A percentile compares a stretch with the other conserved stretches of the same genome.
These are phyloP conservation scores for Sycobia sp. DNA, from an alignment of 1,140 invertebrate species.

Conservation along the genomic window DNA sequence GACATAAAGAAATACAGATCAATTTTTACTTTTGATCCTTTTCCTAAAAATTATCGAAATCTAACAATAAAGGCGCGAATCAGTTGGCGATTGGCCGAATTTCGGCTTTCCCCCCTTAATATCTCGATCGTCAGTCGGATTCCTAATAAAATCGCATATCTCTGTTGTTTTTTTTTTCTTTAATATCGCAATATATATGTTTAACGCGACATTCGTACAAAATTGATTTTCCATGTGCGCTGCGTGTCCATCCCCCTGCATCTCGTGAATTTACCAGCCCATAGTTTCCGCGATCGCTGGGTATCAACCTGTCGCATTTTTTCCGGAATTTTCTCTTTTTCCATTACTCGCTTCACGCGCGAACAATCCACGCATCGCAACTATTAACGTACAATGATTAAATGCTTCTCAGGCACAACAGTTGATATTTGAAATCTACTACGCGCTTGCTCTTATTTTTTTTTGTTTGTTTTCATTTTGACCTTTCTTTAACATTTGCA, in stretches of 20 bases:
- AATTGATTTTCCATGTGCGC: slow-evolving; percentile 13
- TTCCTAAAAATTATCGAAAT: too few relatives aligned
- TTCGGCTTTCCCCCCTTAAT: not conserved
- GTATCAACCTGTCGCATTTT: not conserved
- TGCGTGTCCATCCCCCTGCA: not conserved
- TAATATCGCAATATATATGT: slow-evolving; percentile 15
- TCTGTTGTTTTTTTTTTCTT: too few relatives aligned
- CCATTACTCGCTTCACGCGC: not conserved
- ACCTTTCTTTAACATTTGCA: too few relatives aligned
- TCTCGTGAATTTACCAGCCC: not conserved
- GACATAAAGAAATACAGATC: too few relatives aligned
- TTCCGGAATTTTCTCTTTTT: not conserved
- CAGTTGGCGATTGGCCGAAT: not conserved
- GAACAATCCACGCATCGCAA: slow-evolving; percentile 1
- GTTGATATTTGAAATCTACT: slow-evolving; percentile 13
- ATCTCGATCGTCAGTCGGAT: too few relatives aligned
- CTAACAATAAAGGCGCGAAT: too few relatives aligned
- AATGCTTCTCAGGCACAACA: slow-evolving; percentile 31
- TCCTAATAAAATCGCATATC: too few relatives aligned
- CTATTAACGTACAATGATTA: slow-evolving; percentile 21
- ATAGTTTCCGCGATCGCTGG: too few relatives aligned
- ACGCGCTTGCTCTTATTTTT: not conserved
- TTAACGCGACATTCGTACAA: slow-evolving; percentile 17
- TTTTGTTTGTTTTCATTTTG: not conserved
- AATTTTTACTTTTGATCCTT: too few relatives aligned